Conservation (phyloP, 2,113 vertebrate species). For the Neogale vison region DNA sequence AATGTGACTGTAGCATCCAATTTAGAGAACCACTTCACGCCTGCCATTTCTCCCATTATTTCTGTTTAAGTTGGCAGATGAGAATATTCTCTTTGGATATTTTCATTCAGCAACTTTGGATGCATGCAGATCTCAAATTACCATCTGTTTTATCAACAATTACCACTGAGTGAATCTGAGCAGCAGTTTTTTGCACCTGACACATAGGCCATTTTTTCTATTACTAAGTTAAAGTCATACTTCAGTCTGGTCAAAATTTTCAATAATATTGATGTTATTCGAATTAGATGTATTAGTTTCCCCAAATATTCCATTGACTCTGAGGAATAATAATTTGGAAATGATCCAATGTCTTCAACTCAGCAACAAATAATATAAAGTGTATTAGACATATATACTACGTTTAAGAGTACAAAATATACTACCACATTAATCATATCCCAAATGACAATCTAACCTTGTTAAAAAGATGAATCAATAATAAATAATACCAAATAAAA, state of each 20-base stretch:
- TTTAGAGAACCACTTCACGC: neutral
- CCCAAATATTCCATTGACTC: constrained; percentile 11
- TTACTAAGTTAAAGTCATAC: neutral
- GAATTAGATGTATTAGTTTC: constrained; percentile 31
- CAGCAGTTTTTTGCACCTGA: neutral
- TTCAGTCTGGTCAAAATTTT: neutral
- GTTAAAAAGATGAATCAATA: neutral
- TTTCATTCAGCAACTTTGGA: constrained; percentile 29
- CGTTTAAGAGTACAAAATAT: constrained; percentile 29
- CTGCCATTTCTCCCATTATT: constrained; percentile 8
- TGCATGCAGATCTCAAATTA: neutral
- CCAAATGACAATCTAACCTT: neutral
- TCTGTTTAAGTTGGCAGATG: constrained; percentile 30
- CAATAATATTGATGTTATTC: constrained; percentile 38
- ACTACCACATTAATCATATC: neutral
- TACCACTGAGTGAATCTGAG: neutral
- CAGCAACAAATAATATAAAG: neutral
- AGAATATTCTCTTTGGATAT: constrained; percentile 28
- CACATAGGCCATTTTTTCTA: neutral
- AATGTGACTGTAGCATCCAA: neutral
- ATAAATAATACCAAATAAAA: neutral
- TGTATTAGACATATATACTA: neutral
- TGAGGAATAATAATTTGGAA: neutral
- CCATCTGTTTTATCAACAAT: constrained; percentile 18
- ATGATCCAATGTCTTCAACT: constrained; percentile 15